A percentile compares a stretch with the other conserved stretches of the same genome.
Evolutionary conservation across 2,888 invertebrate genomes (phyloP).

Genomic region (Epinotia demarniana): DNA sequence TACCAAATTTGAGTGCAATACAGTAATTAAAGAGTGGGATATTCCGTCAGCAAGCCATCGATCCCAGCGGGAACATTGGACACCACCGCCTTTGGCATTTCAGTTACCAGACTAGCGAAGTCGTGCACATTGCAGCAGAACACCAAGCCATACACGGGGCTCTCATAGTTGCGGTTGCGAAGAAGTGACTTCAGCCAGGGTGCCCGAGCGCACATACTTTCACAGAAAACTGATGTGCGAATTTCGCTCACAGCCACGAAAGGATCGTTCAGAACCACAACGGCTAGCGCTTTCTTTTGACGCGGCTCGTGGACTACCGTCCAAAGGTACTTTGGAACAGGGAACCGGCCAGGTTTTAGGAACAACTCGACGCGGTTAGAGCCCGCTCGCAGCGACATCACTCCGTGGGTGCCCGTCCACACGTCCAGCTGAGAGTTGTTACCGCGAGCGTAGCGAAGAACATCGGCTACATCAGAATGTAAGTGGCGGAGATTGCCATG

Average conservation of each 20-base stretch:
- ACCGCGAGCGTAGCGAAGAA: slow-evolving; percentile 50
- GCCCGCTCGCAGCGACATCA: slow-evolving; percentile 55
- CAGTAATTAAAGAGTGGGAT: background rate
- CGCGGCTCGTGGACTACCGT: slow-evolving; percentile 62
- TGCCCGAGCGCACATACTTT: slow-evolving; percentile 67
- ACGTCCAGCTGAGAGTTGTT: slow-evolving; percentile 56
- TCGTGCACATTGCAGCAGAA: slow-evolving; percentile 72
- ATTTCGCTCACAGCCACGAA: slow-evolving; percentile 77
- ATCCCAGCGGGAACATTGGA: slow-evolving; percentile 54
- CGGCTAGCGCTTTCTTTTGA: slow-evolving; percentile 57
- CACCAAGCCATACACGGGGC: slow-evolving; percentile 67
- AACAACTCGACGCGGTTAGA: slow-evolving; percentile 53
- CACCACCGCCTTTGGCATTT: slow-evolving; percentile 58
- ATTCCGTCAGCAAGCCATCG: slow-evolving; percentile 63
- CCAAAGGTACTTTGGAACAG: slow-evolving; percentile 75
- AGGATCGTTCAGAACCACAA: slow-evolving; percentile 75
- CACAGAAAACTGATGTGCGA: slow-evolving; percentile 71
- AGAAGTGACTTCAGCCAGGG: slow-evolving; percentile 66
- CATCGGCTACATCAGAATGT: slow-evolving; percentile 66
- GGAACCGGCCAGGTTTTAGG: slow-evolving; percentile 64
- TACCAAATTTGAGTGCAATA: background rate
- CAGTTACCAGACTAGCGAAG: slow-evolving; percentile 59
- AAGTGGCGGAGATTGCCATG: slow-evolving; percentile 68
- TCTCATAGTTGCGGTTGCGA: slow-evolving; percentile 68
- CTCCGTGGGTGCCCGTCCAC: slow-evolving; percentile 67